Evolutionary conservation across 2,113 vertebrate genomes (phyloP), one percentile per base, ranked within the genome.

Genomic region (Archocentrus centrarchus): DNA sequence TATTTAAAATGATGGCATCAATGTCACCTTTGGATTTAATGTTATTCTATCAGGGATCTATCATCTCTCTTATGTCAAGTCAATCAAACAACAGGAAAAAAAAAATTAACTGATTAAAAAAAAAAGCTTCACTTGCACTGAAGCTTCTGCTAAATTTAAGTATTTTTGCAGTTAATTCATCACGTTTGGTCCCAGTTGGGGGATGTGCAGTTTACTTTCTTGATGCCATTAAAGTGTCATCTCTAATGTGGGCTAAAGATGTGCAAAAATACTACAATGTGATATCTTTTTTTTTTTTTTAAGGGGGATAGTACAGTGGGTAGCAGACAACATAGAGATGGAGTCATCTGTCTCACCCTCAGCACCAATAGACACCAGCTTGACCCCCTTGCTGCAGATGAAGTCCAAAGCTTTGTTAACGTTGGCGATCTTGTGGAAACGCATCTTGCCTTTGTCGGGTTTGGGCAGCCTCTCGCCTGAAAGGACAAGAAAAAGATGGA

Each of bases 351-450:
- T 79, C 92, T 96, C 88, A 99, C 98, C 98, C 95, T 99, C 98
- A 3, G 98, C 98, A 89, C 98, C 98, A 14, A 99, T 99, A 62
- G 98, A 99, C 62, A 99, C 98, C 90, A 99, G 95, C 83, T 99
- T 96, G 61, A 98, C 97, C 22, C 97, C 97, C 92, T 98, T 98
- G 96, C 97, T 98, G 92, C 97, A 96, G 88, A 98, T 98, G 92
- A 96, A 98, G 88, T 98, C 97, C 93, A 98, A 94, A 55, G 97
- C 97, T 93, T 98, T 98, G 84, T 98, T 98, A 86, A 98, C 97
- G 30, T 98, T 98, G 93, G 97, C 97, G 0, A 98, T 98, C 93
- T 97, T 98, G 93, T 98, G 97, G 95, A 98, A 98, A 89, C 97
- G 97, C 97, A 98, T 98, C 94, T 98, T 98, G 89, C 97, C 97